Evolutionary conservation across 2,113 vertebrate species (phyloP).

Genomic region (Pterocles orientalis): DNA sequence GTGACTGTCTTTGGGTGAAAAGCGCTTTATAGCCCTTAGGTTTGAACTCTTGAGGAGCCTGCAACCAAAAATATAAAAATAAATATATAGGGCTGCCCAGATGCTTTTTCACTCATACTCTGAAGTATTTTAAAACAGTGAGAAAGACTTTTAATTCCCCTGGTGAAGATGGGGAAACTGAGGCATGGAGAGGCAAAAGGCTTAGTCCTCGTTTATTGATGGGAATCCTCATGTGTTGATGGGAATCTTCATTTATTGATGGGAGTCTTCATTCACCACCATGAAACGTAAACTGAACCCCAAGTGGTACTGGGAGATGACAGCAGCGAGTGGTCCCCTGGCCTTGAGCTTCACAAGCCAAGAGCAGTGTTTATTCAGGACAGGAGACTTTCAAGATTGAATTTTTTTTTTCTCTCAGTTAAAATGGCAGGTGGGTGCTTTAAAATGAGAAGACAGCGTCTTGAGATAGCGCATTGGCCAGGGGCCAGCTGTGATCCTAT

Average conservation of each 20-base stretch:
- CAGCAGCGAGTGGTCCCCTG: not conserved
- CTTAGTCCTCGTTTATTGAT: not conserved
- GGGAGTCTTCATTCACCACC: not conserved
- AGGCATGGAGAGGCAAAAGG: not conserved
- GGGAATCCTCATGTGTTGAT: no score
- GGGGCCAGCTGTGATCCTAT: not conserved
- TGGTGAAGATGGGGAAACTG: not conserved
- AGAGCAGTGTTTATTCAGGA: not conserved
- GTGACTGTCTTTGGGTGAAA: not conserved
- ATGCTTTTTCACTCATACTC: not conserved
- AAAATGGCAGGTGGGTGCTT: not conserved
- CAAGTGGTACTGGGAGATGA: not conserved
- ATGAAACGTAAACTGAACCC: not conserved
- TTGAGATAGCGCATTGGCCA: not conserved
- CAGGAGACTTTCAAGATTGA: not conserved
- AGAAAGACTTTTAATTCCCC: not conserved
- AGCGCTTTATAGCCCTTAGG: not conserved
- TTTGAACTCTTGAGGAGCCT: not conserved
- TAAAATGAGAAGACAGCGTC: not conserved
- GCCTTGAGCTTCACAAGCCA: not conserved
- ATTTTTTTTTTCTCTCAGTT: not conserved
- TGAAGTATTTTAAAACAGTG: not conserved
- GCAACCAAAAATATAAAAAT: rapidly evolving
- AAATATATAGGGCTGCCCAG: not conserved
- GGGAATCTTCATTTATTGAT: not conserved